Percentiles rank a stretch among this genome's conserved stretches.
Evolutionary conservation across 1,140 invertebrate species (phyloP).

Genomic region (Megathymus violae): DNA sequence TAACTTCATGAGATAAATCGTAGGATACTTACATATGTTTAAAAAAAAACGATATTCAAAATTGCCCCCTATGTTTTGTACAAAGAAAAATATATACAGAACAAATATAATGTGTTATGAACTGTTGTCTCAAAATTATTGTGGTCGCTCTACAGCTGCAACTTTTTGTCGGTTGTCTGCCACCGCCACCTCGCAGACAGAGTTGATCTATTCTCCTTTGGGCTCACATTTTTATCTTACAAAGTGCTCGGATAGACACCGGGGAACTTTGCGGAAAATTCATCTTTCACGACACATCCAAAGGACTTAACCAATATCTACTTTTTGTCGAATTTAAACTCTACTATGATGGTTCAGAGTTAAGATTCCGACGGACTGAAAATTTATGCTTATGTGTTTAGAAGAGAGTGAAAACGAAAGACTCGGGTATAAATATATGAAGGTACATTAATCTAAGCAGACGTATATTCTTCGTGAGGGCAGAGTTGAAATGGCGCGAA

Average conservation of each 20-base stretch:
- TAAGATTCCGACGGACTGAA: slow-evolving; percentile 17
- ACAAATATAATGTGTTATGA: neutral
- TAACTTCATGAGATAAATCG: no score
- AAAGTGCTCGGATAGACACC: slow-evolving; percentile 81
- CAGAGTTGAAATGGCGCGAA: slow-evolving; percentile 80
- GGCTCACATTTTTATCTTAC: slow-evolving; percentile 81
- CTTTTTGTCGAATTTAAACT: slow-evolving; percentile 14
- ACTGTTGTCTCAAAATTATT: slow-evolving; percentile 6
- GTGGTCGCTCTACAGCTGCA: slow-evolving; percentile 47
- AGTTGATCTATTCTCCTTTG: slow-evolving; percentile 77
- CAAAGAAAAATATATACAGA: neutral
- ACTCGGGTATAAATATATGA: slow-evolving; percentile 78
- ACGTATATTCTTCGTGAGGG: slow-evolving; percentile 74
- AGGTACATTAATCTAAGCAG: slow-evolving; percentile 79
- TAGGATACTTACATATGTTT: no score
- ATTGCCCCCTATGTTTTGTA: no score
- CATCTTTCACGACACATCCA: slow-evolving; percentile 43
- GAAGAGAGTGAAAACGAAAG: slow-evolving; percentile 47
- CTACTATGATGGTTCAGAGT: slow-evolving; percentile 28
- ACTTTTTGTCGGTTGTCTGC: slow-evolving; percentile 68
- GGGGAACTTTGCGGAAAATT: slow-evolving; percentile 78
- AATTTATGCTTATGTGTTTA: slow-evolving; percentile 27
- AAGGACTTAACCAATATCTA: slow-evolving; percentile 33
- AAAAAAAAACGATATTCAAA: no score
- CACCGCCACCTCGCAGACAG: slow-evolving; percentile 60